phyloP scores from a whole-genome alignment of 2,888 invertebrate genomes.

The Ommatoiulus sabulosus region DNA sequence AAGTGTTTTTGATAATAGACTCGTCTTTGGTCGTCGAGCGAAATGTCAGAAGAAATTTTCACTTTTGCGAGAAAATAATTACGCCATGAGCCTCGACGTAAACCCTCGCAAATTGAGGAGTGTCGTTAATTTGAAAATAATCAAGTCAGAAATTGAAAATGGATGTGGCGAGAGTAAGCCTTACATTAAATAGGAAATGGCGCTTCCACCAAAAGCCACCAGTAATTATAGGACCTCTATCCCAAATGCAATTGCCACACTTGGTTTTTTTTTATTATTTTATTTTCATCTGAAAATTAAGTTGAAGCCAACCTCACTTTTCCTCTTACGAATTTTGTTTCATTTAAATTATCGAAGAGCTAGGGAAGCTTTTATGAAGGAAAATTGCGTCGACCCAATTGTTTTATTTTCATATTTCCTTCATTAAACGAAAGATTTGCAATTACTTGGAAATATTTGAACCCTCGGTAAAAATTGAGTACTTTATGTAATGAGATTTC shows the following conservation, averaged over 20 bases:
- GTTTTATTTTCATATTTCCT: neutral
- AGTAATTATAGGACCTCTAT: neutral
- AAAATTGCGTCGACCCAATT: neutral
- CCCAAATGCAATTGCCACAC: neutral
- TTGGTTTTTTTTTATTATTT: neutral
- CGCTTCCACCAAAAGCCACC: neutral
- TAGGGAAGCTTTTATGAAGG: neutral
- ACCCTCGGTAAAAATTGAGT: too few relatives aligned
- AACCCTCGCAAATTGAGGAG: neutral
- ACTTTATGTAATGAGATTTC: too few relatives aligned
- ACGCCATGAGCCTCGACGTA: neutral
- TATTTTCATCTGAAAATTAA: constrained; percentile 1
- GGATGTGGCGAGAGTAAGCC: neutral
- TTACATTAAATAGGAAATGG: neutral
- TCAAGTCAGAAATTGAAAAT: constrained; percentile 1
- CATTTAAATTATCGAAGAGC: neutral
- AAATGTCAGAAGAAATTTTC: neutral
- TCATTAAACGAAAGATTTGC: neutral
- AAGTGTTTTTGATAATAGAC: neutral
- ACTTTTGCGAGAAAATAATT: neutral
- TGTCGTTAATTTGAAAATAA: neutral
- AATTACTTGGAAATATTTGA: too few relatives aligned
- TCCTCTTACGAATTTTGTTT: neutral
- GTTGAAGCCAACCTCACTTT: neutral
- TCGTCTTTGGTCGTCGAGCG: neutral